Evolutionary conservation across 1,140 invertebrate genomes (phyloP).

Genomic region (Nebria ingens): DNA sequence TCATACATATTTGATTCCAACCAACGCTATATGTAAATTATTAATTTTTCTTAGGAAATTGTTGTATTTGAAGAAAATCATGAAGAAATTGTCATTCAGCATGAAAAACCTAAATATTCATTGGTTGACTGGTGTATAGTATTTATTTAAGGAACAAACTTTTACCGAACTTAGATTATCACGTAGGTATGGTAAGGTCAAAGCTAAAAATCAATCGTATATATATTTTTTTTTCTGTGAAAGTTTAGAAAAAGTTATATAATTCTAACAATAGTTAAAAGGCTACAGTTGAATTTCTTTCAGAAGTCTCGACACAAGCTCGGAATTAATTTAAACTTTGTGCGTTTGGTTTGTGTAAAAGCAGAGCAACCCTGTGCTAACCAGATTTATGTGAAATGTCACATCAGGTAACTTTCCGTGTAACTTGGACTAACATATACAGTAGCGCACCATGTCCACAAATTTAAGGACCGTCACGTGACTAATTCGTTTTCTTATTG

Average conservation of each 20-base stretch:
- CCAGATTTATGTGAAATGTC: slow-evolving; percentile 7
- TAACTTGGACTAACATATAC: not conserved
- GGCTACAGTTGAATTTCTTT: slow-evolving; percentile 2
- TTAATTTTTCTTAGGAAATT: too few species aligned
- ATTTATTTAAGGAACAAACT: too few species aligned
- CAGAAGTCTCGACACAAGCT: not conserved
- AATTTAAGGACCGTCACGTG: not conserved
- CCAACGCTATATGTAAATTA: too few species aligned
- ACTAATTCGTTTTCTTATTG: slow-evolving; percentile 6
- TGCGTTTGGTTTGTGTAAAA: not conserved
- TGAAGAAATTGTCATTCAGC: too few species aligned
- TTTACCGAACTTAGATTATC: too few species aligned
- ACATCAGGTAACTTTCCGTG: slow-evolving; percentile 7
- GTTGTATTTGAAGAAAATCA: too few species aligned
- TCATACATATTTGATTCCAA: too few species aligned
- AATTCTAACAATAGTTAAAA: slow-evolving; percentile 5
- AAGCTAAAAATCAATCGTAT: too few species aligned
- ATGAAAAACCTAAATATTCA: too few species aligned
- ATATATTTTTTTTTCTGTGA: too few species aligned
- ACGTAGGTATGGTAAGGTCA: too few species aligned
- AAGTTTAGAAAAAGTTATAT: not conserved
- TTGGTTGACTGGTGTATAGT: too few species aligned
- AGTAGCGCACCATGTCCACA: not conserved
- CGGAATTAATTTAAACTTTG: slow-evolving; percentile 4
- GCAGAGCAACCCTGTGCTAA: not conserved